phyloP scores from a whole-genome alignment of 2,797 vertebrate genomes.

The Chrosomus eos region DNA sequence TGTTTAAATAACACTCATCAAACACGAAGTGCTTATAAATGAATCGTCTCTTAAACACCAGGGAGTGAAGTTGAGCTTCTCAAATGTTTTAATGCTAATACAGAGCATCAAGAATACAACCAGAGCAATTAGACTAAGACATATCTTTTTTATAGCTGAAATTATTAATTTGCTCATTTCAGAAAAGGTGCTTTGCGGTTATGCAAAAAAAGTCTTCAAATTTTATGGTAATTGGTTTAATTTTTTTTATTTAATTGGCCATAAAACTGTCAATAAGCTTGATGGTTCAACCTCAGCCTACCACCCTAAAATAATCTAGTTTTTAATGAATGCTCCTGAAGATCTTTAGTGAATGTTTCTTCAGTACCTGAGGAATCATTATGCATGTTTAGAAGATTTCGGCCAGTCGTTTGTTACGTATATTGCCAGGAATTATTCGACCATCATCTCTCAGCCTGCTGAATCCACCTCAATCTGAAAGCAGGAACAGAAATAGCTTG shows the following conservation, averaged over 20 bases:
- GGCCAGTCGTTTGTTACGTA: background rate
- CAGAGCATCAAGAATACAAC: background rate
- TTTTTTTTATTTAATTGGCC: background rate
- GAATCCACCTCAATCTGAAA: background rate
- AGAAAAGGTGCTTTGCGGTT: background rate
- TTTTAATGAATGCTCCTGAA: background rate
- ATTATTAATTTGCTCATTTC: background rate
- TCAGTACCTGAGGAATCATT: background rate
- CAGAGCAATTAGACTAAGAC: background rate
- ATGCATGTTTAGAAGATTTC: background rate
- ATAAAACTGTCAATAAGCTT: background rate
- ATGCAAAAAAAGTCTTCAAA: background rate
- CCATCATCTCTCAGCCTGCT: conserved; percentile 7
- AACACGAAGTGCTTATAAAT: background rate
- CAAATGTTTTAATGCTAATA: background rate
- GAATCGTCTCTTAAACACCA: conserved; percentile 1
- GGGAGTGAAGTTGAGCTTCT: background rate
- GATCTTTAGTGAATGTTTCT: background rate
- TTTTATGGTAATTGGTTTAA: background rate
- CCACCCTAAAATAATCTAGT: background rate
- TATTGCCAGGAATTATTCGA: background rate
- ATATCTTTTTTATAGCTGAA: background rate
- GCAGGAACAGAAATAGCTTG: background rate
- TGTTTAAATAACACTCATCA: too few relatives aligned
- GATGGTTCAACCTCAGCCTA: background rate